Base-by-base conservation (phyloP, 2,113 vertebrate species). In the Coregonus clupeaformis region DNA sequence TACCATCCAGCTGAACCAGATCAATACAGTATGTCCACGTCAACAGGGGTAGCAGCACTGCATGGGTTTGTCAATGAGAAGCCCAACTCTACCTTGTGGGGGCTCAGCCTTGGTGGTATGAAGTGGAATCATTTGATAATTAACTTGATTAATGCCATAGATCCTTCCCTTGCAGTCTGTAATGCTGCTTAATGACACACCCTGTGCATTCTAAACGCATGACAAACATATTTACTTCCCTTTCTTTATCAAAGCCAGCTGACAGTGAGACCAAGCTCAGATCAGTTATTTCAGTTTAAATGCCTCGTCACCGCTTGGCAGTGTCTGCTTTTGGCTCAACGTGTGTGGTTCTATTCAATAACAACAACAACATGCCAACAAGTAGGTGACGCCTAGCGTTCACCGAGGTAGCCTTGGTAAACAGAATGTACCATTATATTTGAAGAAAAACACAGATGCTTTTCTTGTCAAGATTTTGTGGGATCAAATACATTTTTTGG, bases 111-210 rank as follows among this genome's bases (percentile, higher is more conserved):
- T 9, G 16, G 14, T 36, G 5, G 20, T 16, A 9, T 42, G 55
- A 49, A 59, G 22, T 66, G 45, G 20, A 49, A 73, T 66, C 45
- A 73, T 29, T 29, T 16, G 27, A 45, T 45, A 66, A 65, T 63
- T 49, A 65, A 65, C 36, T 66, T 63, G 13, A 66, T 73, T 52
- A 14, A 30, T 45, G 24, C 24, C 7, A 47, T 62, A 73, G 45
- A 73, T 6, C 5, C 29, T 42, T 42, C 36, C 9, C 2, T 11
- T 29, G 36, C 36, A n/a, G 4, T 36, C 52, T 18, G 52, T 55
- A 24, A 0, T 16, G 6, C 36, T 22, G 1, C n/a, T 18, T 11
- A 9, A 7, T 64, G 25, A 27, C 18, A n/a, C 47, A 63, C 36
- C 60, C 18, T 0, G 52, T 66, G 60, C 22, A 12, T 66, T 49